Evolutionary conservation across 1,140 invertebrate genomes (phyloP).

Genomic region (Brachionus paranguensis): DNA sequence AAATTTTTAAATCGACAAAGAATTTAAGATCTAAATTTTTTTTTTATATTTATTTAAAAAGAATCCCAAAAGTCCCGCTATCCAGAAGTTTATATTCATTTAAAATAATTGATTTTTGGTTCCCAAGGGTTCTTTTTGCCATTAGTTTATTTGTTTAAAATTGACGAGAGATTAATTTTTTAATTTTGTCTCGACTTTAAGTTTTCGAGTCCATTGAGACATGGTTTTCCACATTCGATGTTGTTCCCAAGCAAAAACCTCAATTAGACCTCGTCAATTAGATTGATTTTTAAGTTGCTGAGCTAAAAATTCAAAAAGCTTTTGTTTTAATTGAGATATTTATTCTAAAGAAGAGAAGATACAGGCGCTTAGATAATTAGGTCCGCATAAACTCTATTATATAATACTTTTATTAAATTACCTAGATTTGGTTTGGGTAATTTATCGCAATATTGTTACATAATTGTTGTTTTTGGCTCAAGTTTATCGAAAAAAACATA

Average conservation of each 20-base stretch:
- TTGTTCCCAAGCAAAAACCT: not conserved
- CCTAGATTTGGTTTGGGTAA: not conserved
- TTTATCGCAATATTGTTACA: not conserved
- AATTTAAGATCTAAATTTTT: too few species aligned
- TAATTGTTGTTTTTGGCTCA: not conserved
- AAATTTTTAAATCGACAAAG: too few species aligned
- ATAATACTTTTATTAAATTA: not conserved
- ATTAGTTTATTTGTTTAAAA: not conserved
- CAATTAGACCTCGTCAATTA: not conserved
- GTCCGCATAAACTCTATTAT: not conserved
- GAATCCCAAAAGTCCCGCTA: not conserved
- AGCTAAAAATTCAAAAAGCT: not conserved
- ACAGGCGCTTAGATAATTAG: not conserved
- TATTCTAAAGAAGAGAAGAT: not conserved
- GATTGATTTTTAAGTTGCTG: not conserved
- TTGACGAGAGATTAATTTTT: not conserved
- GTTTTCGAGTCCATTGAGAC: not conserved
- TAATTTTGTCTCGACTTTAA: not conserved
- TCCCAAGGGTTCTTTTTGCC: not conserved
- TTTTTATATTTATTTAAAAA: not conserved
- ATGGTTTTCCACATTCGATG: not conserved
- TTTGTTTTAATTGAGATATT: not conserved
- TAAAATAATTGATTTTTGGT: not conserved
- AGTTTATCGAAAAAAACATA: not conserved
- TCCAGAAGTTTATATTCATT: not conserved